Conservation (phyloP, 2,113 vertebrate species). For the Holacanthus passer region DNA sequence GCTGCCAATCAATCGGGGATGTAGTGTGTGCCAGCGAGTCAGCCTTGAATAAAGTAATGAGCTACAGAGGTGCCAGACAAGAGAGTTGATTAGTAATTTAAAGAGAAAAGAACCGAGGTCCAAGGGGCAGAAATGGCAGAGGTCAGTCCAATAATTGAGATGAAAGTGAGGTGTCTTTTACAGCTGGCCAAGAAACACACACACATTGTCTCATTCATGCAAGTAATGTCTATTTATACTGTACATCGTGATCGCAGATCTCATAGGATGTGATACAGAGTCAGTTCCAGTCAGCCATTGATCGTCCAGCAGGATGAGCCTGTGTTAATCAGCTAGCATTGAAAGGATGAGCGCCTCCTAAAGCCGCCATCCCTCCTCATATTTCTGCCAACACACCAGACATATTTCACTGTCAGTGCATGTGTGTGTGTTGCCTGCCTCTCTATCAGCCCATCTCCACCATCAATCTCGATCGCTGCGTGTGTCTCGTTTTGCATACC, state of each 20-base stretch:
- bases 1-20: conserved; percentile 65
- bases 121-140: conserved; percentile 47
- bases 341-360: conserved; percentile 73
- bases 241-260: conserved; percentile 56
- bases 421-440: background rate
- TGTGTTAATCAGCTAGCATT: conserved; percentile 79
- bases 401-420: conserved; percentile 44
- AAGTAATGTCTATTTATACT: conserved; percentile 75
- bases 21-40: conserved; percentile 43
- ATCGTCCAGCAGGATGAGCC: conserved; percentile 74
- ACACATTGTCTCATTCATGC: conserved; percentile 55
- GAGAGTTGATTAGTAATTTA: conserved; percentile 71
- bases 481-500: conserved; percentile 52
- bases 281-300: conserved; percentile 82
- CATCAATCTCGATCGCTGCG: conserved; percentile 45
- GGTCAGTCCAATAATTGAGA: conserved; percentile 70
- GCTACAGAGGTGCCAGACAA: conserved; percentile 57
- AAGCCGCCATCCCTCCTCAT: conserved; percentile 69
- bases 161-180: conserved; percentile 62
- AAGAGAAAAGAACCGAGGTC: conserved; percentile 48
- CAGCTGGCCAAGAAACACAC: conserved; percentile 22
- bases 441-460: conserved; percentile 33
- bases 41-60: conserved; percentile 65
- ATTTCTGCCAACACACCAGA: conserved; percentile 65
- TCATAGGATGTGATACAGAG: conserved; percentile 71